These are phyloP conservation scores for Ciconia nigra DNA, from an alignment of 2,797 vertebrate species.

Conservation along the genomic window DNA sequence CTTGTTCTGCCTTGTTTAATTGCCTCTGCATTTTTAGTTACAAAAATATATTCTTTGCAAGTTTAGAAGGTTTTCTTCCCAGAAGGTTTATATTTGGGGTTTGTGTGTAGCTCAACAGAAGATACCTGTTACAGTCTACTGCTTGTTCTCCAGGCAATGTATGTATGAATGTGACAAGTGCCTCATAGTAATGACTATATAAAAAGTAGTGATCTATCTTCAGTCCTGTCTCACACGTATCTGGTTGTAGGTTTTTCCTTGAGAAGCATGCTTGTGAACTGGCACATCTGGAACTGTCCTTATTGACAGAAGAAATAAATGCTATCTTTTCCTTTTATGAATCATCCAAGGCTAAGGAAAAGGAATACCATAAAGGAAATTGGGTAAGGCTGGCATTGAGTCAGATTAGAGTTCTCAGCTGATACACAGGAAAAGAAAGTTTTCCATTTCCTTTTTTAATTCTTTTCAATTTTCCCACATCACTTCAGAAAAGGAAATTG, in stretches of 20 bases:
- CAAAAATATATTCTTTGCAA: rapidly evolving
- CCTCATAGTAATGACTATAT: rapidly evolving
- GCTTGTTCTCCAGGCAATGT: neutral
- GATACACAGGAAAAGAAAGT: neutral
- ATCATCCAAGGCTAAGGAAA: neutral
- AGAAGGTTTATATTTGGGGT: neutral
- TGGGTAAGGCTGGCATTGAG: neutral
- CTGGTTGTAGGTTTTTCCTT: slow-evolving; percentile 34
- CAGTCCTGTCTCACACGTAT: neutral
- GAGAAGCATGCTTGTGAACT: slow-evolving; percentile 57
- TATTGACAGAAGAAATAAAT: slow-evolving; percentile 33
- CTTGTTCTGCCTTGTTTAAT: neutral
- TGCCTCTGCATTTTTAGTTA: neutral
- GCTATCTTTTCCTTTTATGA: slow-evolving; percentile 1
- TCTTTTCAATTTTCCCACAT: neutral
- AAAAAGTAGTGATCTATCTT: rapidly evolving
- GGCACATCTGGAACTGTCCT: slow-evolving; percentile 27
- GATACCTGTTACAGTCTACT: neutral
- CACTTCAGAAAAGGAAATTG: neutral
- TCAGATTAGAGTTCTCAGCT: neutral
- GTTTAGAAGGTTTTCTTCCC: neutral
- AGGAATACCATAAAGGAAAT: neutral
- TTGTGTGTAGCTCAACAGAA: neutral
- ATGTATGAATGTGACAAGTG: neutral
- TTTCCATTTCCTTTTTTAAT: neutral